Base-by-base conservation (phyloP, 2,797 vertebrate genomes). In the Thalassophryne amazonica region DNA sequence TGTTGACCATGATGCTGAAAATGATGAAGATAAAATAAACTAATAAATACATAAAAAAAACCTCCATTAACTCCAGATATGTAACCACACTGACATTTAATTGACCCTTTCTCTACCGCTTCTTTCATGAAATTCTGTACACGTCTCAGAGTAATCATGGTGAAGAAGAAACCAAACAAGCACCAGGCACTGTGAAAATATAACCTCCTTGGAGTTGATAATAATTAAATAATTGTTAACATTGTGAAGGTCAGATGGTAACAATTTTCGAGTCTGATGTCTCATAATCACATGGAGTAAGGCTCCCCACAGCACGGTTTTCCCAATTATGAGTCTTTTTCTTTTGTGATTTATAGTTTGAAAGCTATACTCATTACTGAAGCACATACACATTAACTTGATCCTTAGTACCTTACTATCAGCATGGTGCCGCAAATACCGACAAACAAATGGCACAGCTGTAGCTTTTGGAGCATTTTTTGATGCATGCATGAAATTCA, bases 281-380 rank as follows among this genome's bases (percentile, higher is more conserved):
- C 77, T 78, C 73, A 84, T 87, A 84, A 85, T 69, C 80, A 76
- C 42, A 40, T 48, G 54, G 65, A 66, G 87, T 62, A 36, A 85
- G 54, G 42, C 61, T 59, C 75, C 78, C 83, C 72, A 80, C 62
- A 73, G 76, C 50, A 77, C 73, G 80, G 80, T 60, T 81, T 81
- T 80, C 61, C 59, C 65, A 51, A 77, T 87, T 80, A 89, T 83
- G 73, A 88, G 69, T 74, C 55, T 80, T 75, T 67, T 76, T 76
- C 80, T 82, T 70, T 61, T 50, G 58, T 51, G 83, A 79, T 76
- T 78, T 76, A 58, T 63, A 60, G n/a, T n/a, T n/a, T n/a, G n/a
- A n/a, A n/a, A n/a, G 64, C 69, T 48, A 31, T 35, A 52, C 54
- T 73, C 40, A 6, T 65, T 39, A 10, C 21, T 24, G 16, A 46